Base-by-base conservation (phyloP, 2,797 vertebrate species). In the Dendrocincla fuliginosa region DNA sequence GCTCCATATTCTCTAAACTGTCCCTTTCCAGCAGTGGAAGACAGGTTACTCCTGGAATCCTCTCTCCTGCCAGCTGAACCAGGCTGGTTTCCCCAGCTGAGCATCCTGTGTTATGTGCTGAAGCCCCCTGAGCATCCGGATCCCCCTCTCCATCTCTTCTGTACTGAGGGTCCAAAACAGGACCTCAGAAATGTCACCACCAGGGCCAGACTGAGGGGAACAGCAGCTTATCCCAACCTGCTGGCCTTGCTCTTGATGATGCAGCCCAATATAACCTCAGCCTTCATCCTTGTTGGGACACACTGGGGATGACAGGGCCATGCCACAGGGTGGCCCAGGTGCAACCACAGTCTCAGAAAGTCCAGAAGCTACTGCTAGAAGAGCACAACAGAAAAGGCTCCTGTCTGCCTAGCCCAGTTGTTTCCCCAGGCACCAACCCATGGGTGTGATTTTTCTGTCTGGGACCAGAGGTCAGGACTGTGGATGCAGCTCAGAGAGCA, bases 141-240 rank as follows among this genome's bases (percentile, higher is more conserved):
- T 27, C 8, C 3, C 18, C 30, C 14, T 32, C 17, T 41, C 27
- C 53, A 50, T 30, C 33, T 69, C 60, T 84, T 15, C 70, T 25
- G 46, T 13, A 2, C 23, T 5, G 11, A 69, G 19, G 9, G 25
- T 50, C 41, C 55, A 35, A 18, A 69, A 9, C 14, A 55, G 28
- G 8, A 9, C 61, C 35, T 39, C 46, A 73, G 85, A 25, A 37
- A 20, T 10, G 27, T 20, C 44, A 5, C 22, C n/a, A 10, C 13
- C 24, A 56, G 60, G 57, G 47, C 16, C 57, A 73, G 14, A 10
- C 9, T 16, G 23, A 33, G 49, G 42, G 60, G 35, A 41, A 5
- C 11, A 5, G 18, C 3, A 30, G 16, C 47, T 75, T 44, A 52
- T 30, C 42, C 71, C 67, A 42, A 0, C 2, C 0, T 35, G 14